phyloP scores from a whole-genome alignment of 2,888 invertebrate genomes.

The Teleiodes luculella region DNA sequence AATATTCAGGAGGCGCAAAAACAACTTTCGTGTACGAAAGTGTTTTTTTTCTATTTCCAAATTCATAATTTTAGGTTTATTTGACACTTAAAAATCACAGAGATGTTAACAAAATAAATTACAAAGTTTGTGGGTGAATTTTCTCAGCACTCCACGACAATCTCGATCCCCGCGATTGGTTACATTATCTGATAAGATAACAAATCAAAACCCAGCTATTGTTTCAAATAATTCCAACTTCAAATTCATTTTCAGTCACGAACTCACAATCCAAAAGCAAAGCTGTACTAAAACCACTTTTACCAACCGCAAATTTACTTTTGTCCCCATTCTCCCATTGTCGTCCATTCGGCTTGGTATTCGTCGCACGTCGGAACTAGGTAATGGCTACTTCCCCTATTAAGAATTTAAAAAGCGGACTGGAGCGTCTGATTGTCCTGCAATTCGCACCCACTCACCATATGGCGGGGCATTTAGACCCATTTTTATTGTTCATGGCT shows the following conservation, averaged over 20 bases:
- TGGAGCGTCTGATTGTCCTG: slow-evolving; percentile 13
- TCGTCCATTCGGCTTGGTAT: slow-evolving; percentile 14
- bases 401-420: slow-evolving; percentile 28
- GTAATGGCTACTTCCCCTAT: slow-evolving; percentile 26
- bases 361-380: slow-evolving; percentile 23
- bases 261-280: background rate
- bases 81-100: too few relatives aligned
- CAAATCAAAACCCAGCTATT: too few relatives aligned
- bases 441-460: slow-evolving; percentile 16
- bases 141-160: too few relatives aligned
- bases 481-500: slow-evolving; percentile 17
- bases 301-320: slow-evolving; percentile 3
- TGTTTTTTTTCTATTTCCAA: too few relatives aligned
- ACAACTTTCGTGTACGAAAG: too few relatives aligned
- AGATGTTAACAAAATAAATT: too few relatives aligned
- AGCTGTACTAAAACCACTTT: background rate
- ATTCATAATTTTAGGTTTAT: too few relatives aligned
- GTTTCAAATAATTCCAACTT: too few relatives aligned
- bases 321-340: slow-evolving; percentile 7
- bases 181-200: too few relatives aligned
- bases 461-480: slow-evolving; percentile 11
- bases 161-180: too few relatives aligned
- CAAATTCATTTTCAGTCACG: background rate
- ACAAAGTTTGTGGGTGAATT: too few relatives aligned
- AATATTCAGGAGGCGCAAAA: too few relatives aligned